These are phyloP conservation scores for Drosophila subquinaria DNA, from an alignment of 2,888 invertebrate genomes.

Conservation along the genomic window DNA sequence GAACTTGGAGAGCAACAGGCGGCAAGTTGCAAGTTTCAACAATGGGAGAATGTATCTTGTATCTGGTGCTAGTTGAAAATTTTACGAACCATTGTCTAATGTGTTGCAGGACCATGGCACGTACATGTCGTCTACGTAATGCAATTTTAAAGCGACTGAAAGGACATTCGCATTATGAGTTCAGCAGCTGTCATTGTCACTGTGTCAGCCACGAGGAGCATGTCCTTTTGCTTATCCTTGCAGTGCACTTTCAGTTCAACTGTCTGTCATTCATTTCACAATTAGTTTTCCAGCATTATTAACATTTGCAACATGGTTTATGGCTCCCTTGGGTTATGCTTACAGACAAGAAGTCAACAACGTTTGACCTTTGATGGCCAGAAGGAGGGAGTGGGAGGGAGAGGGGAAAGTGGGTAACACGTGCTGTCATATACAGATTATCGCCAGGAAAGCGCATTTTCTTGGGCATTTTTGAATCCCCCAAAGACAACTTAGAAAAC, in stretches of 20 bases:
- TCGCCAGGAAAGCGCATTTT: conserved; percentile 55
- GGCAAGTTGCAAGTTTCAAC: conserved; percentile 31
- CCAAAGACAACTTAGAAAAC: conserved; percentile 65
- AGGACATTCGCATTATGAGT: conserved; percentile 52
- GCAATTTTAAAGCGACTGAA: conserved; percentile 58
- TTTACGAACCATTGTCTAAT: conserved; percentile 73
- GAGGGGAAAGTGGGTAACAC: background rate
- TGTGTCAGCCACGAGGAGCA: conserved; percentile 43
- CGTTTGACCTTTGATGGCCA: conserved; percentile 16
- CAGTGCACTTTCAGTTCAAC: conserved; percentile 33
- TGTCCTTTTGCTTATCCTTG: conserved; percentile 20
- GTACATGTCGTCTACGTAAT: conserved; percentile 59
- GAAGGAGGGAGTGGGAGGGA: no score
- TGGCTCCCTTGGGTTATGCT: conserved; percentile 9
- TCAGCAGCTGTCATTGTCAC: conserved; percentile 51
- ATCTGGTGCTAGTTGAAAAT: conserved; percentile 37
- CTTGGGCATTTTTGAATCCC: conserved; percentile 51
- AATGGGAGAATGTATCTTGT: conserved; percentile 48
- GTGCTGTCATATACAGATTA: conserved; percentile 68
- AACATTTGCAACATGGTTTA: conserved; percentile 40
- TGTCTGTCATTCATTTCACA: conserved; percentile 56
- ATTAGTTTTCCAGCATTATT: conserved; percentile 63
- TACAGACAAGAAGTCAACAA: conserved; percentile 40
- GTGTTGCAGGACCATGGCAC: conserved; percentile 43
- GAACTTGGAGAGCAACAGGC: conserved; percentile 25